Percentiles rank a stretch among this genome's conserved stretches.
These are phyloP conservation scores for Acleris emargana DNA, from an alignment of 2,888 invertebrate species.

Conservation along the genomic window DNA sequence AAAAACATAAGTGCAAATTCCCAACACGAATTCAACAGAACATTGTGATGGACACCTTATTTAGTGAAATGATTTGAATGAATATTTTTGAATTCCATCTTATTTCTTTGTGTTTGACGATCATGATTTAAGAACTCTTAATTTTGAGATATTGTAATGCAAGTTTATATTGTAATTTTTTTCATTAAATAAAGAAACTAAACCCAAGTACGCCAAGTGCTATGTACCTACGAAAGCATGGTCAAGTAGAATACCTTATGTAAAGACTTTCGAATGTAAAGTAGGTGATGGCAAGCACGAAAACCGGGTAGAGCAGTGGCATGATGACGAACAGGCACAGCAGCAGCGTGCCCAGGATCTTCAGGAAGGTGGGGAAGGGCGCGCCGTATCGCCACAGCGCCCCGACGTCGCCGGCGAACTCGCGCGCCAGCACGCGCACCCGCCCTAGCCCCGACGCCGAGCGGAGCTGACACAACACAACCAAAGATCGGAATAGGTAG, in stretches of 20 bases:
- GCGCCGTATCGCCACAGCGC: conserved; percentile 76
- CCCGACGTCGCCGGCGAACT: conserved; percentile 67
- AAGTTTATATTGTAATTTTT: no score
- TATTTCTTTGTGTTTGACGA: no score
- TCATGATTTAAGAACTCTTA: no score
- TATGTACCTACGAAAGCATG: no score
- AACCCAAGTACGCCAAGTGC: no score
- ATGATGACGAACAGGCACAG: conserved; percentile 66
- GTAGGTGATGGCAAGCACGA: conserved; percentile 63
- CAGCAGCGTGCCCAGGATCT: conserved; percentile 70
- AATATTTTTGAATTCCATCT: no score
- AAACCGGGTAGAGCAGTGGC: conserved; percentile 72
- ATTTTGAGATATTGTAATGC: no score
- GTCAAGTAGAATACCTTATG: conserved; percentile 57
- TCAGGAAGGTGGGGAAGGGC: conserved; percentile 78
- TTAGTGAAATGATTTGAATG: no score
- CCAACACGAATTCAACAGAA: neutral
- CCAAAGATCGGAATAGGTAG: neutral
- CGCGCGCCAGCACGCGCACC: conserved; percentile 59
- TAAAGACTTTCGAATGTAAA: conserved; percentile 69
- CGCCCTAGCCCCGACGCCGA: conserved; percentile 65
- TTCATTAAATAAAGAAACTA: no score
- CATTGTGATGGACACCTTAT: no score
- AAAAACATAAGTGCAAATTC: neutral
- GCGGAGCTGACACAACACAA: conserved; percentile 55